Conservation (phyloP, 2,888 invertebrate species). For the Apodemia duryi region DNA sequence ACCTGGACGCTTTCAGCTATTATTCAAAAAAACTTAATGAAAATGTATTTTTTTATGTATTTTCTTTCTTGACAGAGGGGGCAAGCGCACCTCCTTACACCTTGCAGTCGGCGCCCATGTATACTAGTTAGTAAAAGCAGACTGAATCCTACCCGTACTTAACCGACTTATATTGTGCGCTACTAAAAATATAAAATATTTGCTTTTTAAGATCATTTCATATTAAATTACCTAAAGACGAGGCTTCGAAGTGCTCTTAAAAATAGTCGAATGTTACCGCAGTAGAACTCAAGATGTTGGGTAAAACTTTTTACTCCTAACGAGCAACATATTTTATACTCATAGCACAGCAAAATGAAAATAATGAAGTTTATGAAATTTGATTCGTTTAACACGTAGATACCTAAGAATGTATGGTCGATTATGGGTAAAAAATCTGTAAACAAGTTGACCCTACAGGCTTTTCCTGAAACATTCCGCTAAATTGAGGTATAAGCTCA, state of each 20-base stretch:
- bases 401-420: no score
- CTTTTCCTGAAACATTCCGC: no score
- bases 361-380: background rate
- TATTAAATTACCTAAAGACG: constrained; percentile 7
- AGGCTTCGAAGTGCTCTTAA: constrained; percentile 5
- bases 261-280: constrained; percentile 4
- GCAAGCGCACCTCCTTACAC: no score
- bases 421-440: no score
- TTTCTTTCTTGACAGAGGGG: no score
- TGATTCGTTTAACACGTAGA: background rate
- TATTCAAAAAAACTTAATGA: no score
- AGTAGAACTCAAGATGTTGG: constrained; percentile 9
- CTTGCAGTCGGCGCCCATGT: no score
- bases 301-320: background rate
- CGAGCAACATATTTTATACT: constrained; percentile 8
- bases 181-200: constrained; percentile 1
- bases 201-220: background rate
- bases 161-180: background rate
- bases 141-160: background rate
- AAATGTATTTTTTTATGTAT: no score
- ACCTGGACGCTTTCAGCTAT: no score
- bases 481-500: no score
- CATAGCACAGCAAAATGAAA: background rate
- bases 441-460: no score
- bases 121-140: background rate